Evolutionary conservation across 2,113 vertebrate genomes (phyloP).

Genomic region (Tympanuchus pallidicinctus): DNA sequence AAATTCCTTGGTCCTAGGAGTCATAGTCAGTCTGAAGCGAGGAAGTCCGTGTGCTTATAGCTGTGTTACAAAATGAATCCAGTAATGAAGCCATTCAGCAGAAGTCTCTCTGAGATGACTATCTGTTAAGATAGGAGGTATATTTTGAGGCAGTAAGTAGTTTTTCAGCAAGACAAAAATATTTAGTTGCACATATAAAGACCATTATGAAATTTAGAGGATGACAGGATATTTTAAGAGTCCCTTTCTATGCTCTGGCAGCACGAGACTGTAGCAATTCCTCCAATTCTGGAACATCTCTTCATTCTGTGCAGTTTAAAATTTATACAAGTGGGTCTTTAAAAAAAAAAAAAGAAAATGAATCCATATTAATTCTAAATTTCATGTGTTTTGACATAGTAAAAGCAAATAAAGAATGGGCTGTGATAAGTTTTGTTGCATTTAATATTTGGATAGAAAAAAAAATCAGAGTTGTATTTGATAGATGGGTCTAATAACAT

Average conservation of each 20-base stretch:
- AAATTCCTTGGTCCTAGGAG: background rate
- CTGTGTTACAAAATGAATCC: background rate
- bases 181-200: background rate
- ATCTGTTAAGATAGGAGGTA: background rate
- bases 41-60: background rate
- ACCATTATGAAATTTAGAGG: background rate
- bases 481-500: background rate
- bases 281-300: background rate
- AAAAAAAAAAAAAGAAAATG: background rate
- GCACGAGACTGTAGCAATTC: background rate
- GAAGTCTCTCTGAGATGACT: background rate
- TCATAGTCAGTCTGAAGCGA: background rate
- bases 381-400: background rate
- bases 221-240: background rate
- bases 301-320: background rate
- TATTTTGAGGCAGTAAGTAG: background rate
- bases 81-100: background rate
- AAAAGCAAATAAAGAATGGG: background rate
- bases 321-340: background rate
- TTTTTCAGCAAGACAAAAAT: background rate
- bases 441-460: background rate
- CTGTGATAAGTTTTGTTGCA: background rate
- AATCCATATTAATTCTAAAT: background rate
- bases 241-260: background rate
- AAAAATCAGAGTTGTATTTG: background rate